Evolutionary conservation across 2,888 invertebrate species (phyloP).

Genomic region (Spodoptera picta): DNA sequence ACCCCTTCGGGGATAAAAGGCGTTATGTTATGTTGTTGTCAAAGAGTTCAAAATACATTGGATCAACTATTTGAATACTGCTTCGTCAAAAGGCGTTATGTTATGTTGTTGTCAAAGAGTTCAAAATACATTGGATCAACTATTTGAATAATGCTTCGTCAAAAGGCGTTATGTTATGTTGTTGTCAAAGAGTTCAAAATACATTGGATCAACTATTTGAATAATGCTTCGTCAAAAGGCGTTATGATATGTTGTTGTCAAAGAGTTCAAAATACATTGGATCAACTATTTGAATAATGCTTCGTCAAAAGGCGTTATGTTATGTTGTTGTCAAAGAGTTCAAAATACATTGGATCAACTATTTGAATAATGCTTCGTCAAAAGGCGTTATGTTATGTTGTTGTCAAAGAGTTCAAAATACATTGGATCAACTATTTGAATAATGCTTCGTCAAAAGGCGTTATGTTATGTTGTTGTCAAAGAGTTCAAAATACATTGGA

Average conservation of each 20-base stretch:
- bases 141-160: constrained; percentile 40
- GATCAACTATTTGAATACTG: constrained; percentile 34
- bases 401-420: too few species aligned
- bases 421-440: constrained; percentile 16
- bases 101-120: too few species aligned
- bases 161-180: constrained; percentile 1
- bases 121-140: constrained; percentile 1
- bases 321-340: too few species aligned
- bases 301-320: constrained; percentile 20
- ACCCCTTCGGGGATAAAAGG: too few species aligned
- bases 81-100: constrained; percentile 23
- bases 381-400: neutral
- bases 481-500: too few species aligned
- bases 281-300: constrained; percentile 36
- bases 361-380: constrained; percentile 39
- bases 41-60: too few species aligned
- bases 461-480: too few species aligned
- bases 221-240: constrained; percentile 41
- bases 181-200: too few species aligned
- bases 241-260: too few species aligned
- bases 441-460: constrained; percentile 39
- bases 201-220: constrained; percentile 12
- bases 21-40: too few species aligned
- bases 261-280: too few species aligned
- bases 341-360: constrained; percentile 4